Base-by-base conservation (phyloP, 2,888 invertebrate species). In the Scaptomyza cyrtandrae region DNA sequence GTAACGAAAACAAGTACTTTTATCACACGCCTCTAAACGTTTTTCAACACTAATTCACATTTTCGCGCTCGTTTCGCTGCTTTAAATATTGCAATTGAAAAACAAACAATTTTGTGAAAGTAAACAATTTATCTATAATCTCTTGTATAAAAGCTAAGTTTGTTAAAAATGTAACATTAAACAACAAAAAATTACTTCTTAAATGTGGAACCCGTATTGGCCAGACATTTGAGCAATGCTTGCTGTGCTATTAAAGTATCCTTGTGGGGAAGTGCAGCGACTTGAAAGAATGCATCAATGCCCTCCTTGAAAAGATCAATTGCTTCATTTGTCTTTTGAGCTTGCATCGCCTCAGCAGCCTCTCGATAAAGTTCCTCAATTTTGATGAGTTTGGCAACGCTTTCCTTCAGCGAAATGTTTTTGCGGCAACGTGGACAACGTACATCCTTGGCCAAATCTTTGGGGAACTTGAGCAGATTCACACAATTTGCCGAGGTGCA, bases 231-330 rank as follows among this genome's bases (percentile, higher is more conserved):
- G 3, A 95, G 92, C 37, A 96, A 90, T 0, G 95, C 94, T 84
- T 96, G 95, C 90, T 96, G 95, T 0, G 95, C 95, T 31, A 95
- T 91, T 50, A 95, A 94, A 0, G 95, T 95, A 63, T 94, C 94
- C 45, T 93, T 93, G 75, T 96, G 95, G 0, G 96, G 96, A 0
- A 95, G 93, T 0, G 92, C 91, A 0, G 94, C 95, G 27, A 94
- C 92, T 58, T 93, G 93, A 82, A 95, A 93, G 91, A 94, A 96
- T 52, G 91, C 85, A 78, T 95, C 94, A 6, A 96, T 92, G 0
- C 94, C 95, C 16, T 92, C 91, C 57, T 93, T 93, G 27, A 96
- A 92, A 0, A 93, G 87, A 3, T 91, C 86, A 13, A 94, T 93
- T 0, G 96, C 96, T 62, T 94, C 93, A 13, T 90, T 88, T 0